phyloP scores from a whole-genome alignment of 2,888 invertebrate species.

The Thereva nobilitata region DNA sequence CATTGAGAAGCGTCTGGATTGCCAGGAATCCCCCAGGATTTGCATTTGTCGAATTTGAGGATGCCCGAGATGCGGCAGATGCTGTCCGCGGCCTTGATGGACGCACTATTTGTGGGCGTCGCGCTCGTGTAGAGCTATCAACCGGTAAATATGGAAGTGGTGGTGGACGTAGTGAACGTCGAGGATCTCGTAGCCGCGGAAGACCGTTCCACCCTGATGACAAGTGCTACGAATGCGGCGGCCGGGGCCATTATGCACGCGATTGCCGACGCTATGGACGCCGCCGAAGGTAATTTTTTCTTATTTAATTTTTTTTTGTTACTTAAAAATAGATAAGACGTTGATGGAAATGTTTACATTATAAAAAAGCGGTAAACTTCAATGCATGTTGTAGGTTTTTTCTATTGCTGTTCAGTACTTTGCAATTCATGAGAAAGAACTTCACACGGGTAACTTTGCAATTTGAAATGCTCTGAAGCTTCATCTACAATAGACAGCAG shows the following conservation, averaged over 20 bases:
- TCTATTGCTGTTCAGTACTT: conserved; percentile 15
- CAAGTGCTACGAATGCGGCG: conserved; percentile 93
- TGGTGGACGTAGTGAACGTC: conserved; percentile 30
- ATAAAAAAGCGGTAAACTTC: conserved; percentile 18
- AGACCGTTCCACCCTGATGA: conserved; percentile 86
- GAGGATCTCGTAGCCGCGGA: conserved; percentile 42
- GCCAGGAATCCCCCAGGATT: conserved; percentile 91
- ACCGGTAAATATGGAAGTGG: conserved; percentile 72
- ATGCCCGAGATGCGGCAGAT: conserved; percentile 86
- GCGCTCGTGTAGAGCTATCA: conserved; percentile 90
- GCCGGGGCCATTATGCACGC: conserved; percentile 89
- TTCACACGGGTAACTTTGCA: conserved; percentile 4
- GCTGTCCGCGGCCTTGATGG: conserved; percentile 78
- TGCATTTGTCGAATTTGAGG: conserved; percentile 93
- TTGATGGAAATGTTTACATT: not conserved
- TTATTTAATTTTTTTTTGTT: not conserved
- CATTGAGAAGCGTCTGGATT: conserved; percentile 95
- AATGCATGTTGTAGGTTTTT: conserved; percentile 38
- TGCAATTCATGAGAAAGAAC: conserved; percentile 10
- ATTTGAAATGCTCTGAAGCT: not conserved
- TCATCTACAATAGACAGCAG: conserved; percentile 9
- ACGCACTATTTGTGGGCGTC: conserved; percentile 82
- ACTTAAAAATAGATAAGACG: not conserved
- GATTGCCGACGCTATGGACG: conserved; percentile 77
- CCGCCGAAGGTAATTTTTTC: conserved; percentile 60